Conservation (phyloP, 37 sponge, comb jelly and placozoan species). For the Theonella swinhoei region DNA sequence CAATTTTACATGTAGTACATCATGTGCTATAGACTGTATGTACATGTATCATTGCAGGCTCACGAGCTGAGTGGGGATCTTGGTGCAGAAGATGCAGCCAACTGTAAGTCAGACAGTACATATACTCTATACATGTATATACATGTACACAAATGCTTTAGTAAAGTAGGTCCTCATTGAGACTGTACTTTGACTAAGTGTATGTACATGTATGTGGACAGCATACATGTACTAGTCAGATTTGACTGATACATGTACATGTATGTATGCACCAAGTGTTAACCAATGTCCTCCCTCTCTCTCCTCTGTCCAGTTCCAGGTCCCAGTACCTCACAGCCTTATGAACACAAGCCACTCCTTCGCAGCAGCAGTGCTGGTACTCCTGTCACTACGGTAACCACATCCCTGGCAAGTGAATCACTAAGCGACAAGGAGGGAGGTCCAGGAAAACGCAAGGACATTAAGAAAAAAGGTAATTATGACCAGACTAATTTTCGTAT, state of each 20-base stretch:
- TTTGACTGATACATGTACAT: too few species aligned
- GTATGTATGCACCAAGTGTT: too few species aligned
- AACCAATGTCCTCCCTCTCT: too few species aligned
- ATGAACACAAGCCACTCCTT: slow-evolving; percentile 25
- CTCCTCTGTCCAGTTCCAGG: not conserved
- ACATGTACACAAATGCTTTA: too few species aligned
- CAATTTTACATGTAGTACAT: not conserved
- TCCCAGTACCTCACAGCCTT: not conserved
- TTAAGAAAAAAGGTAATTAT: not conserved
- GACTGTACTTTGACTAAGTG: too few species aligned
- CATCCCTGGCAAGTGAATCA: not conserved
- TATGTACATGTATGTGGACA: too few species aligned
- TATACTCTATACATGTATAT: too few species aligned
- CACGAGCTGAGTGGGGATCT: slow-evolving; percentile 13
- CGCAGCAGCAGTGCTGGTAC: slow-evolving; percentile 5
- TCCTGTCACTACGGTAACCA: not conserved
- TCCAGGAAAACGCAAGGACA: not conserved
- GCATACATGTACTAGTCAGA: too few species aligned
- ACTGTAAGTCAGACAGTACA: too few species aligned
- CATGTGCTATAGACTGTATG: not conserved
- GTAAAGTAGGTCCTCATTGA: too few species aligned
- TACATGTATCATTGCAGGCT: not conserved
- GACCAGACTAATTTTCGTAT: too few species aligned
- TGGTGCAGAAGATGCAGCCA: not conserved
- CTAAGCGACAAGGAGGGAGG: not conserved